Conservation (phyloP, 2,797 vertebrate genomes). For the Coregonus ussuriensis region DNA sequence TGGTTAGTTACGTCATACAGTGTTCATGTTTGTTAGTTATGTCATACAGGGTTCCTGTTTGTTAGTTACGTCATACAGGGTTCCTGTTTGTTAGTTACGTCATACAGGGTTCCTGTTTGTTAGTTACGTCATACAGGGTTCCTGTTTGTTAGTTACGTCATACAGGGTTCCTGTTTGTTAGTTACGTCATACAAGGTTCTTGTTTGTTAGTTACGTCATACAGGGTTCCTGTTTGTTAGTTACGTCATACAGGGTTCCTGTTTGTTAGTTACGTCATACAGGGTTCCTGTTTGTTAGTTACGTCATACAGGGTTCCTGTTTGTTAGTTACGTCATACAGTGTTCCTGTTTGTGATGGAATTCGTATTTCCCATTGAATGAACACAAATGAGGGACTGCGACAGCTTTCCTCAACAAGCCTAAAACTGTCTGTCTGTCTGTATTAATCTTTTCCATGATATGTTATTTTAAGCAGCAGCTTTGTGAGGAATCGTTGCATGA, state of each 20-base stretch:
- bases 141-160: neutral
- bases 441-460: slow-evolving; percentile 40
- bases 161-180: neutral
- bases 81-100: neutral
- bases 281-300: neutral
- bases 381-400: neutral
- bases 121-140: too few species aligned
- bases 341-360: too few species aligned
- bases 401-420: slow-evolving; percentile 12
- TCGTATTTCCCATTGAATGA: neutral
- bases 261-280: neutral
- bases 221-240: neutral
- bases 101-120: neutral
- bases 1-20: neutral
- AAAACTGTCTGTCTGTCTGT: slow-evolving; percentile 7
- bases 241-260: neutral
- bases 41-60: neutral
- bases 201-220: too few species aligned
- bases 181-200: too few species aligned
- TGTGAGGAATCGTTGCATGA: slow-evolving; percentile 40
- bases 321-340: neutral
- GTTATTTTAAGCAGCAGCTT: slow-evolving; percentile 43
- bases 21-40: neutral
- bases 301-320: neutral
- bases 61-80: neutral